Base-by-base conservation (phyloP, 2,888 invertebrate species). In the Agrochola circellaris region DNA sequence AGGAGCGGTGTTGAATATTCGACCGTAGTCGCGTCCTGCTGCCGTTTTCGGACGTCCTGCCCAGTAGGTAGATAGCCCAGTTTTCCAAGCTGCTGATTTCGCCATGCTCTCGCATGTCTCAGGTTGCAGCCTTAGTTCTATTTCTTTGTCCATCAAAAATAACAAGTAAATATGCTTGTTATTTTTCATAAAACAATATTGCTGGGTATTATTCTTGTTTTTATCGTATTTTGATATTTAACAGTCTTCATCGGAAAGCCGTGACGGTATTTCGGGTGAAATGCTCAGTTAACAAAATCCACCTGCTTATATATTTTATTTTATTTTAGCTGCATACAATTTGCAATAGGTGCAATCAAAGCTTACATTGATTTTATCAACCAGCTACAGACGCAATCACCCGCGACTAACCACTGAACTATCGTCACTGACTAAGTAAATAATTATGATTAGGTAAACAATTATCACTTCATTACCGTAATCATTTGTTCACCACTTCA, bases 401-500 rank as follows among this genome's bases (percentile, higher is more conserved):
- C 79, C 79, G 61, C 61, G 65, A 58, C 68, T 69, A 73, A 70
- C 67, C 17, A 13, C 48, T 70, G 61, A 61, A 58, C 70, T 69
- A 74, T 78, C 64, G 76, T 42, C 69, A 62, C 45, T 58, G 79
- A 60, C 54, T 62, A 77, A 70, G 71, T 76, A 56, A 75, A 71
- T 65, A 67, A 68, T 64, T 66, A 79, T 20, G 60, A 71, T 70
- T 67, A 70, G 11, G 42, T 45, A 45, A 82, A 84, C 75, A 61
- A 51, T 71, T 48, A 70, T 67, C 58, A 73, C 38, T 62, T 66
- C 42, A 77, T 83, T 61, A 68, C 7, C n/a, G 34, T 68, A 76
- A 82, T 70, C 60, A 76, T 66, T 73, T 83, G 64, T 73, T 73
- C 58, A 73, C 70, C 70, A 77, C 51, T 34, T 42, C 71, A 61